Percentiles rank a stretch among this genome's conserved stretches.
Conservation (phyloP, 2,888 invertebrate species). For the Volucella bombylans region DNA sequence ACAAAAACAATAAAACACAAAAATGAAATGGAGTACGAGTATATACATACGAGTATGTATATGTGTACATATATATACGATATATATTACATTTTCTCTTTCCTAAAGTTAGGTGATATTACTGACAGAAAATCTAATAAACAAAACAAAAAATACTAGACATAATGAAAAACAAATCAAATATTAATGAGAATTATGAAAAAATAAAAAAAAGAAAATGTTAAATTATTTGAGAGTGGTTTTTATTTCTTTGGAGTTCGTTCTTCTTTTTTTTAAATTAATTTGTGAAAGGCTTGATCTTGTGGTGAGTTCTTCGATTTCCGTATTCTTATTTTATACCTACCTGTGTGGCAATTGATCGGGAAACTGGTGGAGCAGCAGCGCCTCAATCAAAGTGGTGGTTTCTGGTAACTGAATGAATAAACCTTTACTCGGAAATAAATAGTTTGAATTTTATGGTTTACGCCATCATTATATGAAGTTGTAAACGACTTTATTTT, state of each 20-base stretch:
- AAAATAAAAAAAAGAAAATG: conserved; percentile 45
- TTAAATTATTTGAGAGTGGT: conserved; percentile 23
- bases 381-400: too few relatives aligned
- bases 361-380: too few relatives aligned
- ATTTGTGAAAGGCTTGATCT: too few relatives aligned
- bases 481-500: too few relatives aligned
- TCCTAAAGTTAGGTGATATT: conserved; percentile 72
- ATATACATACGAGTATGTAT: conserved; percentile 15
- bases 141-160: conserved; percentile 43
- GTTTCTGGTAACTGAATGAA: too few relatives aligned
- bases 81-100: conserved; percentile 64
- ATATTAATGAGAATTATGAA: conserved; percentile 50
- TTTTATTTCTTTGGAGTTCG: not conserved
- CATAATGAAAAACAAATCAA: conserved; percentile 48
- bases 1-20: conserved; percentile 3
- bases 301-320: too few relatives aligned
- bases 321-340: too few relatives aligned
- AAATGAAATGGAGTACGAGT: conserved; percentile 25
- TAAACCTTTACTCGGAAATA: too few relatives aligned
- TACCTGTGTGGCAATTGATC: too few relatives aligned
- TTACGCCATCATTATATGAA: too few relatives aligned
- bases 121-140: conserved; percentile 62
- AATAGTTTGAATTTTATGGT: too few relatives aligned
- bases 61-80: conserved; percentile 27
- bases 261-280: not conserved